Evolutionary conservation across 2,113 vertebrate genomes (phyloP).

Genomic region (Chroicocephalus ridibundus): DNA sequence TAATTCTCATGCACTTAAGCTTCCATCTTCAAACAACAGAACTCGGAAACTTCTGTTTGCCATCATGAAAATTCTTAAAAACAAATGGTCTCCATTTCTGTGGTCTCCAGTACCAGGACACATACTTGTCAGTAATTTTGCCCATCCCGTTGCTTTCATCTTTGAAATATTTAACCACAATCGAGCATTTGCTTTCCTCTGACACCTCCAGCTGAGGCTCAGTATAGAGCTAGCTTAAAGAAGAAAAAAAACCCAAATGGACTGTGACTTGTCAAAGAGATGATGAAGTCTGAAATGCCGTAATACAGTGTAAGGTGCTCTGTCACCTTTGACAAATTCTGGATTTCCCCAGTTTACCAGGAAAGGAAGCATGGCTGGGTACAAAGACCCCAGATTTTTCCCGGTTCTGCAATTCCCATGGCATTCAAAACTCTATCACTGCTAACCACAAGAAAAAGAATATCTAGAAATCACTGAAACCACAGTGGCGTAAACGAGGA

Average conservation of each 20-base stretch:
- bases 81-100: not conserved
- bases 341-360: not conserved
- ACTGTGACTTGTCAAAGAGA: not conserved
- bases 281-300: not conserved
- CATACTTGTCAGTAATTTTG: not conserved
- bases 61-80: not conserved
- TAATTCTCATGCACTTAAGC: constrained; percentile 22
- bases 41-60: not conserved
- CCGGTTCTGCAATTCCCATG: not conserved
- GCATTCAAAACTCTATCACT: not conserved
- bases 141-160: not conserved
- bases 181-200: not conserved
- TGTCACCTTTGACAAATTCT: not conserved
- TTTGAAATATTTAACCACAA: not conserved
- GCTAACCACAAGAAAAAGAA: constrained; percentile 19
- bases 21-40: constrained; percentile 17
- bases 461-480: constrained; percentile 1
- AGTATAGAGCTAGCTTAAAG: not conserved
- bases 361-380: not conserved
- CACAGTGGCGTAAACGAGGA: not conserved
- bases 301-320: not conserved
- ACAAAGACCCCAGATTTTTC: not conserved
- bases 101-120: not conserved
- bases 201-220: not conserved
- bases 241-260: not conserved